Base-by-base conservation (phyloP, 2,888 invertebrate species). In the Caenorhabditis becei region DNA sequence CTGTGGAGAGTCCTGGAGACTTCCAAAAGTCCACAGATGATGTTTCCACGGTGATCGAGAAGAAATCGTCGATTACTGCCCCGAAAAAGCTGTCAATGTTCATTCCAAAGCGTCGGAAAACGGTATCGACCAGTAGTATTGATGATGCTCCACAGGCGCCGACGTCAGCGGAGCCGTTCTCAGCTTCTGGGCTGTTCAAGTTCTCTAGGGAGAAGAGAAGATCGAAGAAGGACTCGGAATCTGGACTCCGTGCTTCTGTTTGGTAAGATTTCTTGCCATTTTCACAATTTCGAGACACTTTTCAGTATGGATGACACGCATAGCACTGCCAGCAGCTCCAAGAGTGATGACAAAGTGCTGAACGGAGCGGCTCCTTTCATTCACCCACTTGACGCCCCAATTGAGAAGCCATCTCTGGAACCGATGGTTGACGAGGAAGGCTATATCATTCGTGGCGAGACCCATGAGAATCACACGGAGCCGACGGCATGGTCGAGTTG, bases 321-420 rank as follows among this genome's bases (percentile, higher is more conserved):
- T 49, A 86, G 86, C 67, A 88, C 89, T 24, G 86, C 88, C 8
- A 88, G 88, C 77, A 88, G 88, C 66, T 89, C 85, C 10, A 81
- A 85, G 53, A 87, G 87, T 61, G 88, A 88, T 20, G 89, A 87
- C 18, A 87, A 87, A 72, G 65, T 84, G 44, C 84, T 83, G 20
- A 83, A 77, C 23, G 75, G 77, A 24, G 28, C 37, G 14, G 58
- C 58, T 3, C n/a, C n/a, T 0, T 20, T 44, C n/a, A 51, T 72
- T 7, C 72, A 82, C 24, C 80, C 77, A 26, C 32, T 85, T 4
- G 85, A 85, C 53, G 61, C 77, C 11, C 85, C 85, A 1, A 63
- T 81, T 28, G 77, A 67, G 24, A 63, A 77, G 26, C 65, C 47
- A 28, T 32, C 56, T 10, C 35, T 47, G 18, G 59, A 69, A 37